Percentiles rank a stretch among this genome's conserved stretches.
phyloP scores from a whole-genome alignment of 2,888 invertebrate genomes.

The Platynereis dumerilii region DNA sequence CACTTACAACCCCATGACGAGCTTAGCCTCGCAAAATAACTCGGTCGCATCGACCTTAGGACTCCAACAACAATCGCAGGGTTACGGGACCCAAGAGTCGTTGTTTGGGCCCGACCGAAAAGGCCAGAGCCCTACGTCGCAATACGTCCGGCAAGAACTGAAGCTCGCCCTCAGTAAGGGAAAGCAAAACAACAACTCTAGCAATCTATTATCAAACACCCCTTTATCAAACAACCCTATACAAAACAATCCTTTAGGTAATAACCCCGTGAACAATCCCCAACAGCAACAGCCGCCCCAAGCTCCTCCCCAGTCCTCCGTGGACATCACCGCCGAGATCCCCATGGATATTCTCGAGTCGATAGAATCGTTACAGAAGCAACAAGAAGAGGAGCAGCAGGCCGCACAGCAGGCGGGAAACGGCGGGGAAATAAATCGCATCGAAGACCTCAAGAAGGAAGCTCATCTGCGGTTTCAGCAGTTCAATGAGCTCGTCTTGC shows the following conservation, averaged over 20 bases:
- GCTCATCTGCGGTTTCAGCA: constrained; percentile 49
- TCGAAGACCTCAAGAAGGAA: constrained; percentile 37
- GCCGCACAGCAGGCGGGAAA: background rate
- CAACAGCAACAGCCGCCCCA: constrained; percentile 23
- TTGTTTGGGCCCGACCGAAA: too few relatives aligned
- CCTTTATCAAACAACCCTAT: too few relatives aligned
- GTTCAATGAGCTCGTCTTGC: constrained; percentile 40
- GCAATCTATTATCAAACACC: too few relatives aligned
- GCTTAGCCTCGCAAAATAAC: background rate
- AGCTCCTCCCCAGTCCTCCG: constrained; percentile 1
- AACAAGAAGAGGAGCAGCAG: constrained; percentile 22
- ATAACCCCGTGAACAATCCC: constrained; percentile 87
- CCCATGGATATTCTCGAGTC: constrained; percentile 53
- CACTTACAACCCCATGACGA: constrained; percentile 42
- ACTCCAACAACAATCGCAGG: too few relatives aligned
- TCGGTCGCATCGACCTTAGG: too few relatives aligned
- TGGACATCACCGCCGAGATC: constrained; percentile 39
- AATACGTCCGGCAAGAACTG: too few relatives aligned
- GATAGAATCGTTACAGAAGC: constrained; percentile 35
- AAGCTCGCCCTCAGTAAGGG: too few relatives aligned
- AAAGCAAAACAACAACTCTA: background rate
- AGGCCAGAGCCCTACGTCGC: too few relatives aligned
- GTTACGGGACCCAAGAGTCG: too few relatives aligned
- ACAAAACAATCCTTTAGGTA: too few relatives aligned
- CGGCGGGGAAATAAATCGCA: background rate